phyloP scores from a whole-genome alignment of 2,888 invertebrate species.

The Dolomedes plantarius region DNA sequence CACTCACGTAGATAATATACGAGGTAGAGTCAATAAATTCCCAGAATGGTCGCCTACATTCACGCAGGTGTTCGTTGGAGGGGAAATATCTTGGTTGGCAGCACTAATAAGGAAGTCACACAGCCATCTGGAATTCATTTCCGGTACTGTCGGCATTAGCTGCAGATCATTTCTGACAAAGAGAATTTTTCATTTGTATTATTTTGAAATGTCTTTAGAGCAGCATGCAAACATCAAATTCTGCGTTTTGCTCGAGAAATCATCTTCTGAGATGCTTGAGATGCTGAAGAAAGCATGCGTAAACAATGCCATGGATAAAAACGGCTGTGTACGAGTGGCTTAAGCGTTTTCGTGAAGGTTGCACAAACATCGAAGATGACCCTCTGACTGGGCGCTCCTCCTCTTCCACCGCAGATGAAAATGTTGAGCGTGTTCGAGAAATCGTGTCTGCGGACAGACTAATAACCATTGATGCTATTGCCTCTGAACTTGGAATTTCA shows the following conservation, averaged over 20 bases:
- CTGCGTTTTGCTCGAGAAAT: slow-evolving; percentile 35
- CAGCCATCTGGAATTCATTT: slow-evolving; percentile 24
- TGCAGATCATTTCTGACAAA: slow-evolving; percentile 22
- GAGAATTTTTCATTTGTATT: slow-evolving; percentile 4
- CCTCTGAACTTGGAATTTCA: slow-evolving; percentile 16
- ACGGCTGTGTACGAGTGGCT: slow-evolving; percentile 31
- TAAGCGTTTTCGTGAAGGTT: slow-evolving; percentile 17
- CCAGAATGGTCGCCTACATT: not conserved
- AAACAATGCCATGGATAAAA: slow-evolving; percentile 30
- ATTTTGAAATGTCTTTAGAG: slow-evolving; percentile 29
- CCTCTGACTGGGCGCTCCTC: not conserved
- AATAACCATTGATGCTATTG: slow-evolving; percentile 22
- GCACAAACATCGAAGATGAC: too few species aligned
- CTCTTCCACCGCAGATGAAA: slow-evolving; percentile 16
- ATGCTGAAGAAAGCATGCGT: slow-evolving; percentile 34
- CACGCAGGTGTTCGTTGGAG: slow-evolving; percentile 1
- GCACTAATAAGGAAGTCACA: slow-evolving; percentile 19
- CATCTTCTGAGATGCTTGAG: slow-evolving; percentile 29
- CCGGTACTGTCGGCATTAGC: not conserved
- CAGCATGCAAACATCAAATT: slow-evolving; percentile 37
- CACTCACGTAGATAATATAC: too few species aligned
- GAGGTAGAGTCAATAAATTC: not conserved
- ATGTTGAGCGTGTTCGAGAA: slow-evolving; percentile 20
- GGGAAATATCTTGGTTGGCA: not conserved
- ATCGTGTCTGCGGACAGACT: slow-evolving; percentile 9